Evolutionary conservation across 1,140 invertebrate species (phyloP).

Genomic region (Drosophila pandora): DNA sequence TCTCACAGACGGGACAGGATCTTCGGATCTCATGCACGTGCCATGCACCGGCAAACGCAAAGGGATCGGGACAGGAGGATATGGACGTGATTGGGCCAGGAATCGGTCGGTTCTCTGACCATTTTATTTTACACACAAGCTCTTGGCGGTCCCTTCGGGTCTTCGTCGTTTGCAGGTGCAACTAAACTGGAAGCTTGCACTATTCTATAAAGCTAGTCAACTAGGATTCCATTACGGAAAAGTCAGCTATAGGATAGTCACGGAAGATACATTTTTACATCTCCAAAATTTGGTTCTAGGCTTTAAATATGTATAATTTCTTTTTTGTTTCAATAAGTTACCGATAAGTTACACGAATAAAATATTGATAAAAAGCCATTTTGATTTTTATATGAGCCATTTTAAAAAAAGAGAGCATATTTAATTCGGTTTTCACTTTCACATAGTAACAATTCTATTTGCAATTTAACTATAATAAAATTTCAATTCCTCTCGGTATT

Average conservation of each 20-base stretch:
- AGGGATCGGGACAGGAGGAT: constrained; percentile 19
- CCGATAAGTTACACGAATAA: no score
- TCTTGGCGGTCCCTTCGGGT: constrained; percentile 11
- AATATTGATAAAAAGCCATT: no score
- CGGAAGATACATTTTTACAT: background rate
- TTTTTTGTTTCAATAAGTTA: background rate
- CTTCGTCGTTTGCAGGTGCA: constrained; percentile 35
- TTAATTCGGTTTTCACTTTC: no score
- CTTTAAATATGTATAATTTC: background rate
- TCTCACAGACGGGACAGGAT: constrained; percentile 19
- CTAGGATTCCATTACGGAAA: constrained; percentile 1
- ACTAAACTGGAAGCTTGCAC: constrained; percentile 18
- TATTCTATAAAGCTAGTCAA: constrained; percentile 16
- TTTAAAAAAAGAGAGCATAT: no score
- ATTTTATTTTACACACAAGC: background rate
- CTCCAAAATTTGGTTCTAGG: background rate
- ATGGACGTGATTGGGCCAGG: constrained; percentile 5
- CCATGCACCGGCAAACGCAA: constrained; percentile 46
- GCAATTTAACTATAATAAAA: no score
- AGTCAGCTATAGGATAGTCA: background rate
- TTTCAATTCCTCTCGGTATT: no score
- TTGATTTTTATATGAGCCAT: no score
- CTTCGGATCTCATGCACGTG: constrained; percentile 34
- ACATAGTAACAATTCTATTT: no score
- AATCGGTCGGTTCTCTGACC: constrained; percentile 1